A percentile compares a stretch with the other conserved stretches of the same genome.
Conservation (phyloP, 2,888 invertebrate species). For the Auanema freiburgensis region DNA sequence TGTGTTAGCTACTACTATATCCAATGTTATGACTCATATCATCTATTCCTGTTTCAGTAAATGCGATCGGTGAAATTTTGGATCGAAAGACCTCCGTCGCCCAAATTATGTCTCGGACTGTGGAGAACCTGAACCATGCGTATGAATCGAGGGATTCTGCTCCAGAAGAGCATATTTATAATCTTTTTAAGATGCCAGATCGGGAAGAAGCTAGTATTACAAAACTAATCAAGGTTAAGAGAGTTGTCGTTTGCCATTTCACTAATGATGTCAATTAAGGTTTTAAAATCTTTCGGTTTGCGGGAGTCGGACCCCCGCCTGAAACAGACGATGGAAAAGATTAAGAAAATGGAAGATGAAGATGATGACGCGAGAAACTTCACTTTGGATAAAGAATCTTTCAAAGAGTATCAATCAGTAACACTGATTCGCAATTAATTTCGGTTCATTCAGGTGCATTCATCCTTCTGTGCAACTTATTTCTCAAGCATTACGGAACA, state of each 20-base stretch:
- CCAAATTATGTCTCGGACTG: conserved; percentile 41
- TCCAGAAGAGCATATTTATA: conserved; percentile 49
- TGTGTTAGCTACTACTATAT: no score
- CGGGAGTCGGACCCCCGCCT: conserved; percentile 50
- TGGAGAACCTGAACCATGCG: conserved; percentile 40
- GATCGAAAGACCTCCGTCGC: conserved; percentile 39
- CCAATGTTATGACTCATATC: no score
- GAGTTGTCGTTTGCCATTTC: neutral
- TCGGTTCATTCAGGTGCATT: conserved; percentile 44
- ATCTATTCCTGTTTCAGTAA: conserved; percentile 40
- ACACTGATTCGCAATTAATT: neutral
- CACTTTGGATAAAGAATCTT: conserved; percentile 46
- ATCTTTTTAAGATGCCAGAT: conserved; percentile 43
- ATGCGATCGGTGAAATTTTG: conserved; percentile 45
- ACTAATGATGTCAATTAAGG: conserved; percentile 12
- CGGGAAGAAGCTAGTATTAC: conserved; percentile 55
- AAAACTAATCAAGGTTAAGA: conserved; percentile 48
- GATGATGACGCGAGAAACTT: conserved; percentile 44
- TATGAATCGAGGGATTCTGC: conserved; percentile 16
- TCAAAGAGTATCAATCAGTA: conserved; percentile 45
- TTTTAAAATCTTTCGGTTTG: conserved; percentile 56
- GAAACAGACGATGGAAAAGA: conserved; percentile 37
- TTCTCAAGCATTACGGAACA: conserved; percentile 65
- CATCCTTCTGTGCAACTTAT: conserved; percentile 54
- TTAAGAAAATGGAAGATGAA: conserved; percentile 36